Evolutionary conservation across 2,113 vertebrate species (phyloP).

Genomic region (Cheirogaleus medius): DNA sequence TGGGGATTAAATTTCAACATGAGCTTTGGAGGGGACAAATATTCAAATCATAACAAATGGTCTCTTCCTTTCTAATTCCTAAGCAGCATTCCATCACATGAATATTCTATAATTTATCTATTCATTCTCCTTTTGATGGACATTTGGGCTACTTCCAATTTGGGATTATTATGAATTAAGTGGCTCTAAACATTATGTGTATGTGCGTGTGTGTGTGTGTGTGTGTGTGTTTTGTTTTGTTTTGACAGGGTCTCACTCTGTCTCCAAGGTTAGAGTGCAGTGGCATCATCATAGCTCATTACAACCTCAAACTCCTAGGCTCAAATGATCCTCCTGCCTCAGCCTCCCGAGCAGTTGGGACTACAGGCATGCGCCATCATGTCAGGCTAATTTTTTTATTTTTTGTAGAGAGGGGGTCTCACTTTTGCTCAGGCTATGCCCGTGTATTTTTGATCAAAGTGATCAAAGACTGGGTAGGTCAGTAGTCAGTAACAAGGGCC

Average conservation of each 20-base stretch:
- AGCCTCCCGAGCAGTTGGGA: too few species aligned
- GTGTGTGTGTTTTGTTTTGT: too few species aligned
- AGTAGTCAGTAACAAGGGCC: neutral
- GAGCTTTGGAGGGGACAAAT: neutral
- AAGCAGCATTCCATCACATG: neutral
- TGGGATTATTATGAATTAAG: neutral
- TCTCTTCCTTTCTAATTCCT: neutral
- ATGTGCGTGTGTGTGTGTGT: too few species aligned
- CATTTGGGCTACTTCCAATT: neutral
- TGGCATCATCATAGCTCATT: too few species aligned
- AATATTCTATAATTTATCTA: neutral
- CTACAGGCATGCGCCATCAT: too few species aligned
- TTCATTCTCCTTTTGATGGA: neutral
- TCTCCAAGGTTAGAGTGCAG: too few species aligned
- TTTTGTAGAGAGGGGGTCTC: too few species aligned
- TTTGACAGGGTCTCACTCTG: too few species aligned
- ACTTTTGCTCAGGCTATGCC: too few species aligned
- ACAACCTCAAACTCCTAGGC: too few species aligned
- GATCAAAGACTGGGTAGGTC: neutral
- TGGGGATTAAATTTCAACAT: neutral
- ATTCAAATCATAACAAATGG: neutral
- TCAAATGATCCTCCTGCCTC: too few species aligned
- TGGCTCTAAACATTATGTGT: neutral
- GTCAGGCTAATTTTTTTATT: too few species aligned
- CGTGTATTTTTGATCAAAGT: neutral